Conservation (phyloP, 2,888 invertebrate species). For the Oconnorella tubifera region DNA sequence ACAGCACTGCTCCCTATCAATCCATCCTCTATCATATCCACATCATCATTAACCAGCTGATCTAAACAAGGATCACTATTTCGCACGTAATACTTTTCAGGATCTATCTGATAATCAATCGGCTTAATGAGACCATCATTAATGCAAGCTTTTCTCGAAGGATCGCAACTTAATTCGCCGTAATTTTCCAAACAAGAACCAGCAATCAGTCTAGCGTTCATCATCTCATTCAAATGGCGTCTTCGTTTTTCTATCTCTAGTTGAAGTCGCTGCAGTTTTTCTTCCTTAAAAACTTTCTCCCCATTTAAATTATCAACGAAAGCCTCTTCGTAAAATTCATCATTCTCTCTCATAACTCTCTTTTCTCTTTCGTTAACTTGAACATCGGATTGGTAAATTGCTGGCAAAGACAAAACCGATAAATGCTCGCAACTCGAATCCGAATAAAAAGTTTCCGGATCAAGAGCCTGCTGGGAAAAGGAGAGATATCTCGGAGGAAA, state of each 20-base stretch:
- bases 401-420: too few relatives aligned
- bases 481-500: neutral
- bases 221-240: conserved; percentile 62
- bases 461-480: conserved; percentile 1
- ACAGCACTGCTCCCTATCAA: neutral
- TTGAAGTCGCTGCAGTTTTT: conserved; percentile 62
- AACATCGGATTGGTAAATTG: too few relatives aligned
- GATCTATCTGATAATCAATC: conserved; percentile 44
- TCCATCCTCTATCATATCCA: too few relatives aligned
- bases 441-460: conserved; percentile 58
- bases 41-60: conserved; percentile 2
- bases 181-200: conserved; percentile 5
- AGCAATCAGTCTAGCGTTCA: conserved; percentile 5
- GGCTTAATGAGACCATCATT: conserved; percentile 49
- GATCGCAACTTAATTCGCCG: conserved; percentile 37
- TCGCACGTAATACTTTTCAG: conserved; percentile 21
- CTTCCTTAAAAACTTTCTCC: conserved; percentile 57
- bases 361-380: too few relatives aligned
- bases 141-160: too few relatives aligned
- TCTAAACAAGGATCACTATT: neutral
- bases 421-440: too few relatives aligned
- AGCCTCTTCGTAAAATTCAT: too few relatives aligned
- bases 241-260: conserved; percentile 64
- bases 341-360: too few relatives aligned
- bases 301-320: too few relatives aligned